Evolutionary conservation across 2,888 invertebrate genomes (phyloP).

Genomic region (Philonicus albiceps): DNA sequence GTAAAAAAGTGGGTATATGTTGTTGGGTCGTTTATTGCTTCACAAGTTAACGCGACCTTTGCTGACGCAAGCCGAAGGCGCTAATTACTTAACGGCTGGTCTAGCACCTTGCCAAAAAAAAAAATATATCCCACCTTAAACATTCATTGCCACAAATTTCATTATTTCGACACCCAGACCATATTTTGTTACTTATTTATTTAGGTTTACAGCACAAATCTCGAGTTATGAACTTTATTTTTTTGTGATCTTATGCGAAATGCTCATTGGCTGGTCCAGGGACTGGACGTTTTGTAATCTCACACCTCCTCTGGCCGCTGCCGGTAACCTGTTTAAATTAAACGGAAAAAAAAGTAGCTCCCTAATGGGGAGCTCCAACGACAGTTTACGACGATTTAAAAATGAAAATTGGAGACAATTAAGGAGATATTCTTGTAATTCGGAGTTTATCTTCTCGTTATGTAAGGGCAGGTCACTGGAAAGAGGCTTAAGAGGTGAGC

Average conservation of each 20-base stretch:
- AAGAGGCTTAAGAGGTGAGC: background rate
- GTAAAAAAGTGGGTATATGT: background rate
- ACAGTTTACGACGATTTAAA: slow-evolving; percentile 29
- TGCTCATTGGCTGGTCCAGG: background rate
- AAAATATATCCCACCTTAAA: background rate
- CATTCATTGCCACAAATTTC: background rate
- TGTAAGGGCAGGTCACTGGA: slow-evolving; percentile 6
- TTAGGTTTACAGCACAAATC: slow-evolving; percentile 10
- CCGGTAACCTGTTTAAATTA: slow-evolving; percentile 25
- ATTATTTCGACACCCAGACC: background rate
- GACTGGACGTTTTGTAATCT: background rate
- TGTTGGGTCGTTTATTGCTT: slow-evolving; percentile 8
- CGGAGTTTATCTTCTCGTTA: slow-evolving; percentile 21
- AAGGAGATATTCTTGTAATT: slow-evolving; percentile 27
- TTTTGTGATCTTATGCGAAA: background rate
- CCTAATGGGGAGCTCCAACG: background rate
- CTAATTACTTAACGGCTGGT: slow-evolving; percentile 8
- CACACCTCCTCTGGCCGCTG: slow-evolving; percentile 3
- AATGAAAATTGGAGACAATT: slow-evolving; percentile 36
- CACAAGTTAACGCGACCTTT: background rate
- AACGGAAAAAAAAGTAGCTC: slow-evolving; percentile 22
- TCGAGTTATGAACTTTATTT: background rate
- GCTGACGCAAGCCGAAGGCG: background rate
- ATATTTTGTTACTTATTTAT: background rate
- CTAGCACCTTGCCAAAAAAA: slow-evolving; percentile 18